phyloP scores from a whole-genome alignment of 2,888 invertebrate species.

The Pardosa pseudoannulata region DNA sequence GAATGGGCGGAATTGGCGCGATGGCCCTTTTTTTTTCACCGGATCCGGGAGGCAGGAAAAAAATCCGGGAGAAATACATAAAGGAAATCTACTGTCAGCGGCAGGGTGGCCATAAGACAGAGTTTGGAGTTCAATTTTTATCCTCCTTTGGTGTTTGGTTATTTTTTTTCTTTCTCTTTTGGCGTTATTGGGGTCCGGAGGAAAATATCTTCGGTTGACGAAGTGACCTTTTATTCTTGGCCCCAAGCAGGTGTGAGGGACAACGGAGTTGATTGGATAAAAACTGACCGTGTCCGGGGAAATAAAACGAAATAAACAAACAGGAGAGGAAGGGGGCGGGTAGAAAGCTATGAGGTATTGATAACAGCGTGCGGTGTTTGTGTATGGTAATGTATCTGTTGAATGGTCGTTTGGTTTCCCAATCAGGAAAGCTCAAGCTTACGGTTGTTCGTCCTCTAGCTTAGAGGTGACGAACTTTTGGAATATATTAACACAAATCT shows the following conservation, averaged over 20 bases:
- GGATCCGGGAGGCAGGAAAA: background rate
- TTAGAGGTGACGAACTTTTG: too few relatives aligned
- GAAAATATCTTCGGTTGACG: constrained; percentile 51
- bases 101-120: constrained; percentile 51
- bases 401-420: background rate
- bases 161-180: background rate
- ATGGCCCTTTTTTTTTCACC: constrained; percentile 24
- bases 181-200: constrained; percentile 25
- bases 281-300: constrained; percentile 63
- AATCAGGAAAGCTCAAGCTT: too few relatives aligned
- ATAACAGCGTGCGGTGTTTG: constrained; percentile 11
- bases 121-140: constrained; percentile 62
- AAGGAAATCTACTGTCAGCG: constrained; percentile 58
- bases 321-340: background rate
- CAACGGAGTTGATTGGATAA: constrained; percentile 70
- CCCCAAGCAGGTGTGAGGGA: constrained; percentile 70
- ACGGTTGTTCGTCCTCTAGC: too few relatives aligned
- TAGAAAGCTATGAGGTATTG: background rate
- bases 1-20: constrained; percentile 67
- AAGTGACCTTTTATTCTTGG: constrained; percentile 71
- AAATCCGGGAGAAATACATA: constrained; percentile 35
- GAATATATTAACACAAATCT: too few relatives aligned
- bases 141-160: background rate
- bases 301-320: constrained; percentile 54
- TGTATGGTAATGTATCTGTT: constrained; percentile 13